Base-by-base conservation (phyloP, 2,888 invertebrate species). In the Monopis laevigella region DNA sequence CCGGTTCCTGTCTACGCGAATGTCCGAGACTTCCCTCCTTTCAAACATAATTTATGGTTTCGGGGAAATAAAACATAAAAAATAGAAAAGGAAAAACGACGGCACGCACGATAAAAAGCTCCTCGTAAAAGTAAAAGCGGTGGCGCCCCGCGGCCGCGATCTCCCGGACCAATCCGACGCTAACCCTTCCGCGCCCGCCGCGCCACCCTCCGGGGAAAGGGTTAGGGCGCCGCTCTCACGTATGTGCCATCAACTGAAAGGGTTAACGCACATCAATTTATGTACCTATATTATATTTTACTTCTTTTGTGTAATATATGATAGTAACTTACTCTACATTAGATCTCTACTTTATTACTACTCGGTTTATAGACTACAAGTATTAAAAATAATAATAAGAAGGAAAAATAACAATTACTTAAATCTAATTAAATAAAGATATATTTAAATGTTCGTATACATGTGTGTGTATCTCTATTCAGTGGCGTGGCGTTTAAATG, bases 1-100 rank as follows among this genome's bases (percentile, higher is more conserved):
- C 73, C 68, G 73, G 70, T 70, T 72, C 71, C 72, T 74, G 78
- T 71, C 73, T 72, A 62, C 62, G 67, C 63, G 65, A 62, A 63
- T 67, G 80, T 78, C 80, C 80, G 74, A 77, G 72, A 67, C 70
- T 73, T 77, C 82, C 82, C 82, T 81, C 69, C 78, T 75, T 78
- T 75, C 82, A 78, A 82, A 81, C 80, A 72, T 82, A 77, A 82
- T 82, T 82, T 82, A 82, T 82, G 80, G 74, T 80, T 73, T 77
- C 68, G 71, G 75, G 80, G 80, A 81, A 81, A 81, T 81, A 81
- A 53, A 82, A 81, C 80, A 81, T 81, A 80, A 82, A 82, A 81
- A 80, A 78, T 78, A 77, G 80, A 75, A 78, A 77, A 80, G 77
- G 80, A 78, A 81, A 81, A 81, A 75, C 77, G 78, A 73, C 78